phyloP scores from a whole-genome alignment of 2,797 vertebrate genomes.

The Enteromius paludinosus region DNA sequence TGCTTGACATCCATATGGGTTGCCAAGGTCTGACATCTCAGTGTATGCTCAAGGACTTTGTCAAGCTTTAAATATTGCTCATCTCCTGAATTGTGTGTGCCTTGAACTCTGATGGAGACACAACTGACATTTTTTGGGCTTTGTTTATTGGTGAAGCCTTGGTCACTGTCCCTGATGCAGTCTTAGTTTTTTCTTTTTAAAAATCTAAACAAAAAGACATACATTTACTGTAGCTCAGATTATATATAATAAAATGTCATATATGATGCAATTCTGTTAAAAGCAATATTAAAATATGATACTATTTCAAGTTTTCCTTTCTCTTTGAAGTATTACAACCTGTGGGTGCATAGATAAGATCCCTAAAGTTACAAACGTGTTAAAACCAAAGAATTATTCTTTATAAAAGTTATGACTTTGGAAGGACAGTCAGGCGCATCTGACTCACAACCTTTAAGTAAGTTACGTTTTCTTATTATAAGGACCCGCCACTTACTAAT shows the following conservation, averaged over 20 bases:
- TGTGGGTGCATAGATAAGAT: too few relatives aligned
- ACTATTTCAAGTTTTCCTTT: too few relatives aligned
- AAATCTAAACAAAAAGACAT: background rate
- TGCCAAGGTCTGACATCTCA: slow-evolving; percentile 47
- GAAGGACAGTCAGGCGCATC: too few relatives aligned
- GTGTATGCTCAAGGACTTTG: slow-evolving; percentile 45
- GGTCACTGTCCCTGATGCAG: slow-evolving; percentile 3
- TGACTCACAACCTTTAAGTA: too few relatives aligned
- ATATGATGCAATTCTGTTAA: background rate
- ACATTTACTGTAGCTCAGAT: background rate
- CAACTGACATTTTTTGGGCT: slow-evolving; percentile 24
- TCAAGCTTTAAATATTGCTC: slow-evolving; percentile 33
- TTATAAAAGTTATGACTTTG: too few relatives aligned
- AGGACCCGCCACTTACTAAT: too few relatives aligned
- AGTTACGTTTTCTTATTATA: too few relatives aligned
- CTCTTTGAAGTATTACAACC: too few relatives aligned
- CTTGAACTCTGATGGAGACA: slow-evolving; percentile 25
- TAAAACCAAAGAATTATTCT: too few relatives aligned
- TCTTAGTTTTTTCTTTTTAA: background rate
- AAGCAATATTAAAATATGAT: background rate
- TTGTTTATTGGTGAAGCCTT: slow-evolving; percentile 33
- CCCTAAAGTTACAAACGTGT: too few relatives aligned
- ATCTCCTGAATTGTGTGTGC: slow-evolving; percentile 18
- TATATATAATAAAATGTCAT: background rate
- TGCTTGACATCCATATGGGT: slow-evolving; percentile 40